Conservation (phyloP, 1,140 invertebrate genomes). For the Leptopilina clavipes region DNA sequence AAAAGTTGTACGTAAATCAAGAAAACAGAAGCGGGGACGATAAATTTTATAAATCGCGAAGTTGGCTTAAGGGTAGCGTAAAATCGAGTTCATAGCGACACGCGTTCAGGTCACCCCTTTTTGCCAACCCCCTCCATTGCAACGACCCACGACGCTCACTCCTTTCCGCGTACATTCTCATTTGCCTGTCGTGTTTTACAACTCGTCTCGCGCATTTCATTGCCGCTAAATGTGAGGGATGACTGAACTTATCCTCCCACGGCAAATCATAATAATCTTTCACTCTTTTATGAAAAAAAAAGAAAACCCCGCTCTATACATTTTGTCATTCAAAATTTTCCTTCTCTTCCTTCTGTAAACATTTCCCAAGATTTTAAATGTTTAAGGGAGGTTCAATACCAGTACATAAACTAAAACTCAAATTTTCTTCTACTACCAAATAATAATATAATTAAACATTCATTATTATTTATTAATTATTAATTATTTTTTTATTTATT, state of each 20-base stretch:
- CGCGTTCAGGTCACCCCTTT: conserved; percentile 44
- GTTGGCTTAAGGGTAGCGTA: conserved; percentile 59
- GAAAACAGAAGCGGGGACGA: background rate
- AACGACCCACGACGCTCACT: conserved; percentile 52
- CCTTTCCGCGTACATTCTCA: conserved; percentile 65
- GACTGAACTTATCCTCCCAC: conserved; percentile 47
- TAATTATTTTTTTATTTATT: no score
- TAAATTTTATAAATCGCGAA: conserved; percentile 57
- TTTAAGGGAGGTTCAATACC: no score
- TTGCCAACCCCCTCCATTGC: conserved; percentile 31
- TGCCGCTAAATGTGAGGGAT: conserved; percentile 63
- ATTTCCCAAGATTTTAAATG: no score
- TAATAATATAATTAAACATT: no score
- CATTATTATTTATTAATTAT: no score
- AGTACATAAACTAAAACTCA: no score
- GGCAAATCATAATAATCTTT: conserved; percentile 54
- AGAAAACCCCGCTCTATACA: no score
- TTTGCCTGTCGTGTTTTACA: conserved; percentile 64
- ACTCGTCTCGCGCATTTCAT: conserved; percentile 60
- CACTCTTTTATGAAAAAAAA: background rate
- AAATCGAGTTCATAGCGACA: conserved; percentile 48
- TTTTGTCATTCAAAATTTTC: no score
- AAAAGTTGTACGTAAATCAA: background rate
- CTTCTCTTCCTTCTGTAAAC: no score
- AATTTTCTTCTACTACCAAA: no score